phyloP scores from a whole-genome alignment of 2,888 invertebrate species.

The Drosophila pullipes region DNA sequence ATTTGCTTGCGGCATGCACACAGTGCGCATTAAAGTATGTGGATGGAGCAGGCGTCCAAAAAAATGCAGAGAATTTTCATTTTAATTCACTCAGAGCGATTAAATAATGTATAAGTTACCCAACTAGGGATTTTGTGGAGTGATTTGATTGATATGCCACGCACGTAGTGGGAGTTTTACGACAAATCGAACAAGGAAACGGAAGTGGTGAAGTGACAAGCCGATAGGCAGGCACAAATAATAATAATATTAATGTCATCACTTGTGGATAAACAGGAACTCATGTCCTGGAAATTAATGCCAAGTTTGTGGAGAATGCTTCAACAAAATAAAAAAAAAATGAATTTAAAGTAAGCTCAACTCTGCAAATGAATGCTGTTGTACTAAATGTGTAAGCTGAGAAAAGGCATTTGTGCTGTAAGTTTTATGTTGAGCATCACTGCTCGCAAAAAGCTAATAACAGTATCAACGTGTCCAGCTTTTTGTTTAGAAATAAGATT shows the following conservation, averaged over 20 bases:
- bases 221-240: slow-evolving; percentile 8
- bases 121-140: slow-evolving; percentile 47
- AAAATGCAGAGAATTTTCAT: slow-evolving; percentile 44
- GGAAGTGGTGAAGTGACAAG: slow-evolving; percentile 15
- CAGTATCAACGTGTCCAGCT: slow-evolving; percentile 1
- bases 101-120: slow-evolving; percentile 63
- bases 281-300: slow-evolving; percentile 8
- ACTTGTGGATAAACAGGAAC: slow-evolving; percentile 12
- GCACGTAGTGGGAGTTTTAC: slow-evolving; percentile 46
- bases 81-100: slow-evolving; percentile 68
- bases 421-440: neutral
- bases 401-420: neutral
- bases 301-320: slow-evolving; percentile 4
- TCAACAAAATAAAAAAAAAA: neutral
- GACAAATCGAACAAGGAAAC: slow-evolving; percentile 33
- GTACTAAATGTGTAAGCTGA: neutral
- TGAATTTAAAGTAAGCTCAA: slow-evolving; percentile 1
- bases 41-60: slow-evolving; percentile 12
- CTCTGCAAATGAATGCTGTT: slow-evolving; percentile 5
- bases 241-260: slow-evolving; percentile 38
- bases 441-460: neutral
- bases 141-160: slow-evolving; percentile 60
- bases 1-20: slow-evolving; percentile 63
- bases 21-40: slow-evolving; percentile 21
- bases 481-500: neutral